A percentile compares a stretch with the other conserved stretches of the same genome.
Evolutionary conservation across 2,113 vertebrate genomes (phyloP).

Genomic region (Lipophrys pholis): DNA sequence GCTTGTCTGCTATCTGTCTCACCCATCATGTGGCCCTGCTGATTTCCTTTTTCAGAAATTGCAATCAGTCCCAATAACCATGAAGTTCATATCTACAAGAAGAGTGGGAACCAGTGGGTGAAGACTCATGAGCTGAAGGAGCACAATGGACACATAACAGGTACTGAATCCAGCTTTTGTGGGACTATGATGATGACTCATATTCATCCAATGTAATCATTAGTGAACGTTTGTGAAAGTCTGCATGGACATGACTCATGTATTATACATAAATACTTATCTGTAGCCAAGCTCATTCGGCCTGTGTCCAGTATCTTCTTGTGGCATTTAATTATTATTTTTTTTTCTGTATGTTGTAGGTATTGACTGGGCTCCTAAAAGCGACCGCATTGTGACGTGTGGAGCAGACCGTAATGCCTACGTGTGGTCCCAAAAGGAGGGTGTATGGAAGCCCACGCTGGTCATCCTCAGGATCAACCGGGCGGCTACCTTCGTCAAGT

Average conservation of each 20-base stretch:
- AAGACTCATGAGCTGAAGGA: slow-evolving; percentile 98
- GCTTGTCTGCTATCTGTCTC: slow-evolving; percentile 19
- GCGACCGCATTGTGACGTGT: slow-evolving; percentile 97
- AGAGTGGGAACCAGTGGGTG: slow-evolving; percentile 95
- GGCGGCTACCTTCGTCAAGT: slow-evolving; percentile 97
- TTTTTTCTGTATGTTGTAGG: slow-evolving; percentile 76
- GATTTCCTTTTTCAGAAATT: slow-evolving; percentile 85
- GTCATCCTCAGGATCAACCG: slow-evolving; percentile 98
- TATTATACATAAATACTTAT: background rate
- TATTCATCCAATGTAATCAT: background rate
- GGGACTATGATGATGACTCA: too few relatives aligned
- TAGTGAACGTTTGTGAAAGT: background rate
- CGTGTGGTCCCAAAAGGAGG: slow-evolving; percentile 98
- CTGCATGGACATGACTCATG: background rate
- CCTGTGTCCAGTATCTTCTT: background rate
- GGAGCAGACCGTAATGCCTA: slow-evolving; percentile 98
- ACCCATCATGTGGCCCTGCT: background rate
- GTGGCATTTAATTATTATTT: background rate
- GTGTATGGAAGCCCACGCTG: slow-evolving; percentile 96
- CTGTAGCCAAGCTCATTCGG: background rate
- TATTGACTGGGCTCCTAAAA: slow-evolving; percentile 99
- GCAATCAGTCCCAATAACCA: slow-evolving; percentile 99
- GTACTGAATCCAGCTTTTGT: slow-evolving; percentile 66
- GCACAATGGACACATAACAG: slow-evolving; percentile 99
- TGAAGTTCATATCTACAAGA: slow-evolving; percentile 99